These are phyloP conservation scores for Cochlearius cochlearius DNA, from an alignment of 2,113 vertebrate species.

Conservation along the genomic window DNA sequence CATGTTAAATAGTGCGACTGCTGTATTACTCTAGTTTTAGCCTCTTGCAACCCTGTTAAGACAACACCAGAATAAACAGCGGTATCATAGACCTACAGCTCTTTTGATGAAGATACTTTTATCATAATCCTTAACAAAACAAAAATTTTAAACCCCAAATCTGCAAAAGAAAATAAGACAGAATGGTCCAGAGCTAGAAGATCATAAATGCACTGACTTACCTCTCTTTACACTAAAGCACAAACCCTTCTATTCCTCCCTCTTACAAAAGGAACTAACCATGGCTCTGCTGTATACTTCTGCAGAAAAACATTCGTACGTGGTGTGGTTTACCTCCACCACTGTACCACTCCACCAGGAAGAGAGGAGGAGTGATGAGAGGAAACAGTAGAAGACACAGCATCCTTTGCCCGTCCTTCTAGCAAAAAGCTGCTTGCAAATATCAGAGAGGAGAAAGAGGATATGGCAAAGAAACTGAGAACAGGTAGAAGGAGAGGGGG, in stretches of 20 bases:
- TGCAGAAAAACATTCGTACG: not conserved
- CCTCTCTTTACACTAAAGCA: not conserved
- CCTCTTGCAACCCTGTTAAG: not conserved
- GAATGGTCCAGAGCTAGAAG: not conserved
- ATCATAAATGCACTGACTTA: not conserved
- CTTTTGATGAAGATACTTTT: not conserved
- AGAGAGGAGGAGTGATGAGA: not conserved
- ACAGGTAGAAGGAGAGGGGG: accelerated
- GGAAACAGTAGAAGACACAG: accelerated
- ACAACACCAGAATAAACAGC: not conserved
- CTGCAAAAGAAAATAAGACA: not conserved
- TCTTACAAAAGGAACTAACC: not conserved
- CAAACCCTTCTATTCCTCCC: not conserved
- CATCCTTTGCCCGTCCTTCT: not conserved
- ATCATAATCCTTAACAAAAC: not conserved
- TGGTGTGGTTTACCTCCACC: not conserved
- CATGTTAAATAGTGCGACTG: not conserved
- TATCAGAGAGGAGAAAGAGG: not conserved
- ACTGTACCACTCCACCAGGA: not conserved
- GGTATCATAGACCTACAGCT: not conserved
- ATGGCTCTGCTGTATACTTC: not conserved
- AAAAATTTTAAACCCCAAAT: not conserved
- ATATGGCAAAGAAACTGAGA: not conserved
- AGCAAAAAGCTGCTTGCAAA: not conserved
- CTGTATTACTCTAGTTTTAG: not conserved